phyloP scores from a whole-genome alignment of 2,113 vertebrate genomes.

The Tympanuchus pallidicinctus region DNA sequence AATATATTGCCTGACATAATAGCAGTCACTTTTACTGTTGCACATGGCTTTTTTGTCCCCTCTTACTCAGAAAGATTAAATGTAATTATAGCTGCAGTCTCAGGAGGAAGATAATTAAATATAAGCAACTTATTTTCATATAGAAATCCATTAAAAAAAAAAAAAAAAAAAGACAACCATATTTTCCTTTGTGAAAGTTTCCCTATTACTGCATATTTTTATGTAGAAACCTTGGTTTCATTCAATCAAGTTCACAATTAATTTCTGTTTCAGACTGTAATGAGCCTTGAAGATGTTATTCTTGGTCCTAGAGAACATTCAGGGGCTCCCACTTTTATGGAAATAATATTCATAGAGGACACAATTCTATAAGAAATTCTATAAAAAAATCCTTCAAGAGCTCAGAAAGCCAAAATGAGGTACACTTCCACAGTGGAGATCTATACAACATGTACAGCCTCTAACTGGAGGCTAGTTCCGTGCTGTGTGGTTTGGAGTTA shows the following conservation, averaged over 20 bases:
- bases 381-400: not conserved
- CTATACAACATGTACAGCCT: not conserved
- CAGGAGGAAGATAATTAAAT: not conserved
- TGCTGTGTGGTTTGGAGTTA: not conserved
- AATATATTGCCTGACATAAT: no score
- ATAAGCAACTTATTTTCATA: not conserved
- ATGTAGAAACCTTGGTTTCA: not conserved
- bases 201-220: not conserved
- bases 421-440: not conserved
- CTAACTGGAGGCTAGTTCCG: not conserved
- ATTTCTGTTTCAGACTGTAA: not conserved
- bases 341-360: not conserved
- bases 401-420: not conserved
- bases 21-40: not conserved
- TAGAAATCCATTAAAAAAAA: not conserved
- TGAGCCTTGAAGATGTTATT: not conserved
- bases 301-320: not conserved
- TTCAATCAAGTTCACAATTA: not conserved
- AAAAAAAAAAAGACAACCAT: fast-evolving
- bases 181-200: not conserved
- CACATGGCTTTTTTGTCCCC: not conserved
- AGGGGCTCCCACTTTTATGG: not conserved
- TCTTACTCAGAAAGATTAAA: not conserved
- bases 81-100: not conserved
- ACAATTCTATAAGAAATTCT: not conserved